Percentiles rank a stretch among this genome's conserved stretches.
phyloP scores from a whole-genome alignment of 2,113 vertebrate species.

The Axis porcinus region DNA sequence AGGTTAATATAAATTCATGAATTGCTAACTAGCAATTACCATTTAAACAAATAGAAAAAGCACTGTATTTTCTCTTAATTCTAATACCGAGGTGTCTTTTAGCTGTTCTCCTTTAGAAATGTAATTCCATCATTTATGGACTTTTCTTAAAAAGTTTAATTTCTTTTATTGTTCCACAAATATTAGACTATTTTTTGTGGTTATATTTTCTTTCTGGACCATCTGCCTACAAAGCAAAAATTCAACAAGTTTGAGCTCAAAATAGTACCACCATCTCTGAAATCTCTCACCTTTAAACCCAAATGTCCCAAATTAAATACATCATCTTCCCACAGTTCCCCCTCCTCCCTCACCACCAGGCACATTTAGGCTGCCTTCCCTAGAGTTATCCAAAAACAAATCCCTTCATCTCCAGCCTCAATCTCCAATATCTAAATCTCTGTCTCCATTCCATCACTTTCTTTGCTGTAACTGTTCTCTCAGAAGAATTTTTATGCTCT shows the following conservation, averaged over 20 bases:
- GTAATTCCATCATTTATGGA: not conserved
- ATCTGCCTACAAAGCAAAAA: not conserved
- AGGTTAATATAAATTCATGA: not conserved
- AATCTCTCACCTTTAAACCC: not conserved
- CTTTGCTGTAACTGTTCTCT: not conserved
- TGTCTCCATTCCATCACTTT: not conserved
- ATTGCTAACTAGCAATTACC: not conserved
- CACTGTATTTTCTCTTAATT: not conserved
- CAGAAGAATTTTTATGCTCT: not conserved
- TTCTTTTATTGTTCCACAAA: not conserved
- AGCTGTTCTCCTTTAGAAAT: not conserved
- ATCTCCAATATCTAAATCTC: not conserved
- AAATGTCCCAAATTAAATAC: constrained; percentile 6
- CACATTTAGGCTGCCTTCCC: not conserved
- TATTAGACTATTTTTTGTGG: not conserved
- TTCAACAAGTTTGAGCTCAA: not conserved
- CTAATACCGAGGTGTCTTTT: not conserved
- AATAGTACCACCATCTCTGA: constrained; percentile 1
- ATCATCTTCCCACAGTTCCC: not conserved
- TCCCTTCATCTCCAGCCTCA: not conserved
- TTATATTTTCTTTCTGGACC: constrained; percentile 28
- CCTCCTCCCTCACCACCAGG: not conserved
- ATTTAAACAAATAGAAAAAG: not conserved
- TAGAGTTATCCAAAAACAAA: not conserved
- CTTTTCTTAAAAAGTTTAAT: not conserved